Percentiles rank a stretch among this genome's conserved stretches.
Evolutionary conservation across 2,797 vertebrate species (phyloP).

Genomic region (Muraenolepis orangiensis): DNA sequence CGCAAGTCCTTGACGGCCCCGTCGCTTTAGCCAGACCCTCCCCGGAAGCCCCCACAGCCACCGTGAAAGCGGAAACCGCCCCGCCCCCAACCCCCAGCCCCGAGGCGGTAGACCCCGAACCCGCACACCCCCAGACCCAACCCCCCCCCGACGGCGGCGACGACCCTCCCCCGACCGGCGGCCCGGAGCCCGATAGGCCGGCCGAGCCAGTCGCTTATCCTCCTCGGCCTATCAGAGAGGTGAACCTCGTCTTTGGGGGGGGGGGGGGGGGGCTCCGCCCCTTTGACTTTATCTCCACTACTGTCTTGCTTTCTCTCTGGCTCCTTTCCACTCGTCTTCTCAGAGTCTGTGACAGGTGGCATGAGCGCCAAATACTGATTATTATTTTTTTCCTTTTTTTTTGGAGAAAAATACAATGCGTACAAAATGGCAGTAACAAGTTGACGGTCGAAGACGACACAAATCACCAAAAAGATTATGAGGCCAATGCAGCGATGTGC

Average conservation of each 20-base stretch:
- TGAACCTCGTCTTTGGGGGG: constrained; percentile 65
- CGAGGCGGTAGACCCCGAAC: constrained; percentile 35
- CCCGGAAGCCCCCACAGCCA: constrained; percentile 14
- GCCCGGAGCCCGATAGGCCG: constrained; percentile 43
- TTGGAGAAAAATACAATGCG: background rate
- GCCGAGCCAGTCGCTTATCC: constrained; percentile 49
- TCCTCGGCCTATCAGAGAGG: constrained; percentile 70
- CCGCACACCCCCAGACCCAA: constrained; percentile 36
- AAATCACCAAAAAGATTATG: background rate
- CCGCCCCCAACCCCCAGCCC: constrained; percentile 15
- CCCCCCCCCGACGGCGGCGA: constrained; percentile 41
- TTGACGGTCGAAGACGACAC: background rate
- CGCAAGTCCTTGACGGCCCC: constrained; percentile 47
- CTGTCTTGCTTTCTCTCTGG: constrained; percentile 59
- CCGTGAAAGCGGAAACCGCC: constrained; percentile 26
- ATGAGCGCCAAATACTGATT: constrained; percentile 29
- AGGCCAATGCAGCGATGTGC: background rate
- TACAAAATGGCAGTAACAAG: background rate
- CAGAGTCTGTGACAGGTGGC: constrained; percentile 31
- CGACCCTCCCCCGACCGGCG: constrained; percentile 45
- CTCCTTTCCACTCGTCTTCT: constrained; percentile 60
- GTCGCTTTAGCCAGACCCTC: constrained; percentile 19
- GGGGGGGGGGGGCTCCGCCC: too few species aligned
- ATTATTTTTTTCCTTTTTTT: constrained; percentile 32
- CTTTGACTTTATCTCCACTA: constrained; percentile 17